These are phyloP conservation scores for Falco naumanni DNA, from an alignment of 2,797 vertebrate species.

Conservation along the genomic window DNA sequence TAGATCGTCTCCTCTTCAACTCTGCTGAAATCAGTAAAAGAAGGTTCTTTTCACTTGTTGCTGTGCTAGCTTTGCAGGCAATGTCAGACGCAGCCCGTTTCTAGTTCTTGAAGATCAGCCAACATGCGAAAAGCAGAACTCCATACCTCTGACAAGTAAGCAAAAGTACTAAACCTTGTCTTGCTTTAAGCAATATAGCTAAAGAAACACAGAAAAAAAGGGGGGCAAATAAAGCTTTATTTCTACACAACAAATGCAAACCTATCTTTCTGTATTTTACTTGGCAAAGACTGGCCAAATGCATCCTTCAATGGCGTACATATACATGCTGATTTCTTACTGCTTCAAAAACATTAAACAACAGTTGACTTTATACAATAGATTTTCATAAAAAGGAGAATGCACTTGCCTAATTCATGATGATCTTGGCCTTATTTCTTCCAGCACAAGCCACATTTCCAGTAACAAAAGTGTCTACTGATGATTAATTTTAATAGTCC, in stretches of 20 bases:
- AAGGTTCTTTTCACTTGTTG: too few species aligned
- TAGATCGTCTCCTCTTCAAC: neutral
- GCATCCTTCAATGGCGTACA: neutral
- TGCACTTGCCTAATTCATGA: neutral
- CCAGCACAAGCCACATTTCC: neutral
- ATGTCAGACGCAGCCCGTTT: neutral
- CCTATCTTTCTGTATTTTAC: neutral
- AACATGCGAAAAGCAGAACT: neutral
- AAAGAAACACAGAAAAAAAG: neutral
- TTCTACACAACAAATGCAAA: neutral
- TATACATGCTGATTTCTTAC: neutral
- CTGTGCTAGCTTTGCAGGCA: neutral
- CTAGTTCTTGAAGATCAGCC: neutral
- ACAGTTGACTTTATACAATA: neutral
- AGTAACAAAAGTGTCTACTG: neutral
- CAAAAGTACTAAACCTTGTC: neutral
- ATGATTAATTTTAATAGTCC: conserved; percentile 14
- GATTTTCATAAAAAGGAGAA: neutral
- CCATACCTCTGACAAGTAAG: neutral
- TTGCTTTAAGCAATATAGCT: neutral
- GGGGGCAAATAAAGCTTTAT: neutral
- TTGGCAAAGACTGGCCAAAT: neutral
- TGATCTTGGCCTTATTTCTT: neutral
- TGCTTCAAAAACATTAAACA: neutral
- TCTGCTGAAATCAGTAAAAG: neutral